phyloP scores from a whole-genome alignment of 2,888 invertebrate species.

The Taphrorychus bicolor region DNA sequence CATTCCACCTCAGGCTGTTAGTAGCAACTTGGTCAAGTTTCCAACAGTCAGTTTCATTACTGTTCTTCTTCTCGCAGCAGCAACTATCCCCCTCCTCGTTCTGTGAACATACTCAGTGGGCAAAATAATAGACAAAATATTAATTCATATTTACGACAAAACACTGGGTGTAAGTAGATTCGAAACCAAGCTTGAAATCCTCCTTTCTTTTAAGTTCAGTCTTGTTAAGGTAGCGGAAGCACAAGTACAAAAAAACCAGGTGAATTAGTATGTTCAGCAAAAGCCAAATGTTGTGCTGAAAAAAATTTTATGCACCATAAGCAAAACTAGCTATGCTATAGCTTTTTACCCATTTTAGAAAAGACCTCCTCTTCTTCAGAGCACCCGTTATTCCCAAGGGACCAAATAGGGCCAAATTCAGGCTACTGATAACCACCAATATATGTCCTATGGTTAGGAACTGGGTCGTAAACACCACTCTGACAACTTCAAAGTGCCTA shows the following conservation, averaged over 20 bases:
- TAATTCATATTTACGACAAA: background rate
- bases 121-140: too few relatives aligned
- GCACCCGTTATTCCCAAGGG: background rate
- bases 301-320: too few relatives aligned
- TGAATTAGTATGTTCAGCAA: background rate
- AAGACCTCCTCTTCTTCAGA: background rate
- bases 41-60: background rate
- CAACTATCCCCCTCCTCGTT: too few relatives aligned
- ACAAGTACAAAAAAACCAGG: background rate
- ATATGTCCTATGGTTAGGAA: background rate
- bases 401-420: background rate
- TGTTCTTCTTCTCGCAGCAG: background rate
- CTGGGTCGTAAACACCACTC: background rate
- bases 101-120: too few relatives aligned
- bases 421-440: background rate
- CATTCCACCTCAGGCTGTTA: background rate
- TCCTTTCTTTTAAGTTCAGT: background rate
- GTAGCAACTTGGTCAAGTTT: background rate
- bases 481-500: background rate
- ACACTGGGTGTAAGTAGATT: background rate
- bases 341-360: background rate
- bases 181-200: background rate
- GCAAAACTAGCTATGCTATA: too few relatives aligned
- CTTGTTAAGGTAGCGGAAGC: background rate
- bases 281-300: constrained; percentile 14